These are phyloP conservation scores for Myathropa florea DNA, from an alignment of 2,888 invertebrate genomes.

Conservation along the genomic window DNA sequence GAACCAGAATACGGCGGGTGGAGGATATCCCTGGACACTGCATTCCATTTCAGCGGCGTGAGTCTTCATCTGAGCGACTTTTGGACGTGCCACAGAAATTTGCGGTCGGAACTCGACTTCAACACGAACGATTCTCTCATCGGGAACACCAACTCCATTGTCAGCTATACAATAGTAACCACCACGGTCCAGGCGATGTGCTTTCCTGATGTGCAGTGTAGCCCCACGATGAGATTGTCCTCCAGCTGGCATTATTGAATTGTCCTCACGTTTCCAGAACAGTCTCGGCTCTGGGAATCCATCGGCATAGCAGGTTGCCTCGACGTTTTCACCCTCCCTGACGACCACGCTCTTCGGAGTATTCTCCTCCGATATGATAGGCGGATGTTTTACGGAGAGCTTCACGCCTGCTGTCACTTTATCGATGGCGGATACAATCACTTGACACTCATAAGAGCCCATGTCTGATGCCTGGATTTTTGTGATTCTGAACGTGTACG, in stretches of 20 bases:
- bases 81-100: conserved; percentile 78
- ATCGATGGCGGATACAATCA: conserved; percentile 77
- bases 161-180: conserved; percentile 79
- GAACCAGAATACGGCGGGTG: conserved; percentile 79
- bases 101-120: conserved; percentile 80
- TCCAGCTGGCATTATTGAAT: conserved; percentile 81
- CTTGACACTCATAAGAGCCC: conserved; percentile 80
- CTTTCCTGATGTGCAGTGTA: conserved; percentile 75
- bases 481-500: conserved; percentile 77
- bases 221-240: conserved; percentile 76
- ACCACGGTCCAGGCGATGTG: conserved; percentile 79
- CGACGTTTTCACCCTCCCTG: conserved; percentile 77
- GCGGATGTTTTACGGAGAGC: conserved; percentile 78
- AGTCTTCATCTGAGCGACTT: conserved; percentile 78
- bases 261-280: conserved; percentile 85
- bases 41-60: conserved; percentile 78
- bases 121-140: conserved; percentile 76
- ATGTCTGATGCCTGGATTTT: conserved; percentile 78
- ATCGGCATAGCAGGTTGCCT: conserved; percentile 86
- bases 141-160: conserved; percentile 79
- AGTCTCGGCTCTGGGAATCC: conserved; percentile 89
- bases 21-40: conserved; percentile 79
- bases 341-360: conserved; percentile 76
- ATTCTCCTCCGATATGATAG: conserved; percentile 76
- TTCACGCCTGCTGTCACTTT: conserved; percentile 77